phyloP scores from a whole-genome alignment of 2,888 invertebrate species.

The Sphaeridia pumilis region DNA sequence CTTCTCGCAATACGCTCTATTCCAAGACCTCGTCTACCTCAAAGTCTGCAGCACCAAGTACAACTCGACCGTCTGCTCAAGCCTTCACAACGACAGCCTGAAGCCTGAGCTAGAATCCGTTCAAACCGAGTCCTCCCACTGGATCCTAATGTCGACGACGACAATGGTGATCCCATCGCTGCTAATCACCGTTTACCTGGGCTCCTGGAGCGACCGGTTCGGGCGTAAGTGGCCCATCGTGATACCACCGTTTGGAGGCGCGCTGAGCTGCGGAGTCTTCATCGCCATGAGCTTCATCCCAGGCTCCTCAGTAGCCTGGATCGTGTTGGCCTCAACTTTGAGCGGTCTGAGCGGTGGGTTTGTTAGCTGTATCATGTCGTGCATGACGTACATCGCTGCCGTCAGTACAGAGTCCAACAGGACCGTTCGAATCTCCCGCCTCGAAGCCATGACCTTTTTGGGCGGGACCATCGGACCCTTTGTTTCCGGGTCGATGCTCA shows the following conservation, averaged over 20 bases:
- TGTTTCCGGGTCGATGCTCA: conserved; percentile 39
- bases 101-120: conserved; percentile 33
- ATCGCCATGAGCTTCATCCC: conserved; percentile 38
- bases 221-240: conserved; percentile 42
- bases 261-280: conserved; percentile 37
- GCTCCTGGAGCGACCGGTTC: conserved; percentile 39
- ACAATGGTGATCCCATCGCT: conserved; percentile 37
- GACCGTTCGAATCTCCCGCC: conserved; percentile 41
- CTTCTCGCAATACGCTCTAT: conserved; percentile 39
- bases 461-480: conserved; percentile 41
- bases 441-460: conserved; percentile 42
- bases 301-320: conserved; percentile 36
- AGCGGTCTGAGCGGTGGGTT: conserved; percentile 42
- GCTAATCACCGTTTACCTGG: conserved; percentile 37
- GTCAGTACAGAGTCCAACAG: conserved; percentile 38
- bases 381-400: conserved; percentile 40
- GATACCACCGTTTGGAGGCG: conserved; percentile 40
- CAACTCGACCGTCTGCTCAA: conserved; percentile 21
- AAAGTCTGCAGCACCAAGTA: conserved; percentile 39
- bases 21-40: conserved; percentile 41
- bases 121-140: conserved; percentile 37
- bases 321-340: conserved; percentile 40
- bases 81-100: conserved; percentile 33
- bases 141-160: conserved; percentile 38
- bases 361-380: conserved; percentile 40